These are phyloP conservation scores for Sorex fumeus DNA, from an alignment of 2,113 vertebrate species.

Conservation along the genomic window DNA sequence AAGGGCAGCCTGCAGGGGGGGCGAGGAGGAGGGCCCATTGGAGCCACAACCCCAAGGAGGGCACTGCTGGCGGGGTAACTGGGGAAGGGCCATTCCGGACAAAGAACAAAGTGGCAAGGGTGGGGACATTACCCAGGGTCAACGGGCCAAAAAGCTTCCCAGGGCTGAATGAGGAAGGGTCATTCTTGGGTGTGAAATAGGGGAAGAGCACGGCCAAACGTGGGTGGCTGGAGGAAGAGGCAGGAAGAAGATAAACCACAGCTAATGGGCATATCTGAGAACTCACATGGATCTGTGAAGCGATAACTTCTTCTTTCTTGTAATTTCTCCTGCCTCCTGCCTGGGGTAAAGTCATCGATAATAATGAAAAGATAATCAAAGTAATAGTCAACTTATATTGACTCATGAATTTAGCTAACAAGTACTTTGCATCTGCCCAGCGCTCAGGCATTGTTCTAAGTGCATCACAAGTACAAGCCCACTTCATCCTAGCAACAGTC, in stretches of 20 bases:
- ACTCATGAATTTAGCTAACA: not conserved
- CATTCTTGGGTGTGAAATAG: not conserved
- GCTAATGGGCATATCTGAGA: not conserved
- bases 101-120: not conserved
- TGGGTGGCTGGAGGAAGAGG: not conserved
- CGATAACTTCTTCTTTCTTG: slow-evolving; percentile 1
- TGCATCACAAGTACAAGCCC: not conserved
- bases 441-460: slow-evolving; percentile 14
- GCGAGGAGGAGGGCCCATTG: too few relatives aligned
- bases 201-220: not conserved
- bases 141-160: not conserved
- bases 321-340: not conserved
- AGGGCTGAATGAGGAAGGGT: not conserved
- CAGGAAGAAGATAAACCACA: not conserved
- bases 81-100: not conserved
- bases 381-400: not conserved
- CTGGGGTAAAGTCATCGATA: not conserved
- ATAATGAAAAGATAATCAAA: slow-evolving; percentile 30
- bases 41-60: not conserved
- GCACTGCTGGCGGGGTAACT: not conserved
- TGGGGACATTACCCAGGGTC: not conserved
- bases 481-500: not conserved
- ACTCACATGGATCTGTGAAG: not conserved
- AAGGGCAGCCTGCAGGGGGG: too few relatives aligned
- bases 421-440: not conserved